A percentile compares a stretch with the other conserved stretches of the same genome.
These are phyloP conservation scores for Phalacrocorax brasilianus DNA, from an alignment of 2,113 vertebrate species.

Conservation along the genomic window DNA sequence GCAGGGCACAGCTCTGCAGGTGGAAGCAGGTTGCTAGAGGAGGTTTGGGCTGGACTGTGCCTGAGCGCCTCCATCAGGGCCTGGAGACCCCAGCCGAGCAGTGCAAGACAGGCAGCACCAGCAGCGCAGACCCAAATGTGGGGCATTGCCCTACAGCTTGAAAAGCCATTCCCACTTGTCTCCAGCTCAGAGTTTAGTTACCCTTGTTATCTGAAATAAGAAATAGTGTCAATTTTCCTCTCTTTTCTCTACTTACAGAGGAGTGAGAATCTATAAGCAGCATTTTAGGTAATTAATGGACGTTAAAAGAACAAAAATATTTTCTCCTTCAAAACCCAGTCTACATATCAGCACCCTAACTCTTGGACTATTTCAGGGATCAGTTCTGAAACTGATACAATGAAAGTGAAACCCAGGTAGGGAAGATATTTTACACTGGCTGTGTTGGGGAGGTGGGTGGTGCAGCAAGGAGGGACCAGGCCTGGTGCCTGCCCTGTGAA, in stretches of 20 bases:
- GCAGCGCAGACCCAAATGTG: fast-evolving
- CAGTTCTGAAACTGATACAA: neutral
- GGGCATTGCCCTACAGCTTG: neutral
- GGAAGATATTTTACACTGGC: neutral
- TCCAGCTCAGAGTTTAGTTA: neutral
- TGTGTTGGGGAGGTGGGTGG: too few relatives aligned
- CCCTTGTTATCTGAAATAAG: neutral
- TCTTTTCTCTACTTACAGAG: neutral
- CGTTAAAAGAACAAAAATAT: neutral
- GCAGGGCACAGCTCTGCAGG: neutral
- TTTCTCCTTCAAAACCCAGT: neutral
- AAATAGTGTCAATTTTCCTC: neutral
- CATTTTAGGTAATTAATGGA: neutral
- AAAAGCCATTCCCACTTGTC: neutral
- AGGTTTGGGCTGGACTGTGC: neutral
- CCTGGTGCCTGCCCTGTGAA: neutral
- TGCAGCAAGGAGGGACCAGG: neutral
- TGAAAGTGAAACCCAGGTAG: neutral
- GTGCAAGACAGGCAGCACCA: neutral
- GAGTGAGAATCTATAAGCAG: neutral
- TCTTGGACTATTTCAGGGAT: neutral
- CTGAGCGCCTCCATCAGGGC: fast-evolving
- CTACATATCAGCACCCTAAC: neutral
- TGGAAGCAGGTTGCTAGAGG: neutral
- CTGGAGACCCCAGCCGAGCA: neutral